Evolutionary conservation across 2,113 vertebrate genomes (phyloP), one percentile per base, ranked within the genome.

Genomic region (Thymallus thymallus): DNA sequence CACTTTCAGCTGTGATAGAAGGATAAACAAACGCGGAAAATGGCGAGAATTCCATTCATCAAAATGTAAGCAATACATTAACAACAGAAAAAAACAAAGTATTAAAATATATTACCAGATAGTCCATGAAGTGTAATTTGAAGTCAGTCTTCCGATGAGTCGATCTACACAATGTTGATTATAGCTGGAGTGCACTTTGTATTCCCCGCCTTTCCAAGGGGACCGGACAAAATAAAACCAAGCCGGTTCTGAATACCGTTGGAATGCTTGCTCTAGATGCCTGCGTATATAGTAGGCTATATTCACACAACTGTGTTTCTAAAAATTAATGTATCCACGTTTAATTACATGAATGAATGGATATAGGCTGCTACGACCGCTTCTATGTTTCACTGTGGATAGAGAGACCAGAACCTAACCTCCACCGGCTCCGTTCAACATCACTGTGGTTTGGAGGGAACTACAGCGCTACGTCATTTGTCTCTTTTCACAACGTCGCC

Each of bases 41-140:
- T 60, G 76, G 14, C 23, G 71, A 46, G 4, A 62, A 29, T 13
- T 41, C 48, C 16, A 61, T 4, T 66, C 3, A 4, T 51, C 55
- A 14, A 46, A 55, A 4, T 6, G 30, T 22, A 7, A 24, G 23
- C 41, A 55, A 5, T 3, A 24, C 66, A 32, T 67, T 6, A 64
- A 68, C 24, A 64, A n/a, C 29, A 68, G 4, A 74, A 6, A 76
- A 60, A 74, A 46, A 86, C 91, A 14, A 41, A 12, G 9, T 41
- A 41, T 41, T 7, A 51, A 18, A 51, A 51, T 18, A 51, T 51
- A 16, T 88, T 70, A 93, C 92, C 92, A 93, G 89, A 89, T 93
- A 93, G 92, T 93, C 92, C 91, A 93, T 93, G 92, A 87, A 88
- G 90, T 81, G 77, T 68, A 13, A 68, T 74, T 76, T 79, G 9